Conservation (phyloP, 30 jellyfish, hydroid and myxozoan genomes). For the Cassiopea andromeda region DNA sequence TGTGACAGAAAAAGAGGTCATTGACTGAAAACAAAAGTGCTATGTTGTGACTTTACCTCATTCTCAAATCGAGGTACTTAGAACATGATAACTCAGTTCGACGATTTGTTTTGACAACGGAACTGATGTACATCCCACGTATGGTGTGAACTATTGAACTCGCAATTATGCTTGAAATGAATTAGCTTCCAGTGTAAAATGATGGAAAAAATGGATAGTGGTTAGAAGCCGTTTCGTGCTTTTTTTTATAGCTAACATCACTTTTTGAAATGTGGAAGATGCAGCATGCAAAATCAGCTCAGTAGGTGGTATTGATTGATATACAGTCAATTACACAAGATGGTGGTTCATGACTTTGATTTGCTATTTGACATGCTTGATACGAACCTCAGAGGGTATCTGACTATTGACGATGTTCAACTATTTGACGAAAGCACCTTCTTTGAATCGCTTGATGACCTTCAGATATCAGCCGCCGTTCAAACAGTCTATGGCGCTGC, state of each 20-base stretch:
- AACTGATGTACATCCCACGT: constrained; percentile 29
- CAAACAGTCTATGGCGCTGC: constrained; percentile 69
- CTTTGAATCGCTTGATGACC: constrained; percentile 73
- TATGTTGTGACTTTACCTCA: background rate
- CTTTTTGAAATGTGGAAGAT: too few relatives aligned
- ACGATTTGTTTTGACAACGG: constrained; percentile 54
- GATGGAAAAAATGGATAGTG: too few relatives aligned
- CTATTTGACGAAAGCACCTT: constrained; percentile 80
- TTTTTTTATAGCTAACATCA: too few relatives aligned
- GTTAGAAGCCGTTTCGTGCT: too few relatives aligned
- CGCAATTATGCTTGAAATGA: background rate
- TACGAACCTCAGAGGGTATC: constrained; percentile 71
- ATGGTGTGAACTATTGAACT: background rate
- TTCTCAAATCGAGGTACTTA: constrained; percentile 1
- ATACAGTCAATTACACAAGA: constrained; percentile 3
- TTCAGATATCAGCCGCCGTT: constrained; percentile 78
- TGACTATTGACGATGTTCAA: constrained; percentile 74
- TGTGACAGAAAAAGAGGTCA: too few relatives aligned
- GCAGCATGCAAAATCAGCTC: too few relatives aligned
- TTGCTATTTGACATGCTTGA: constrained; percentile 81
- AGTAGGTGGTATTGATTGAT: background rate
- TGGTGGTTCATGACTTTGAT: constrained; percentile 88
- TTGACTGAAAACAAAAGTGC: too few relatives aligned
- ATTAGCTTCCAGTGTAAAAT: too few relatives aligned
- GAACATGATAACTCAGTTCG: background rate